Evolutionary conservation across 1,140 invertebrate species (phyloP).

Genomic region (Drosophila jambulina): DNA sequence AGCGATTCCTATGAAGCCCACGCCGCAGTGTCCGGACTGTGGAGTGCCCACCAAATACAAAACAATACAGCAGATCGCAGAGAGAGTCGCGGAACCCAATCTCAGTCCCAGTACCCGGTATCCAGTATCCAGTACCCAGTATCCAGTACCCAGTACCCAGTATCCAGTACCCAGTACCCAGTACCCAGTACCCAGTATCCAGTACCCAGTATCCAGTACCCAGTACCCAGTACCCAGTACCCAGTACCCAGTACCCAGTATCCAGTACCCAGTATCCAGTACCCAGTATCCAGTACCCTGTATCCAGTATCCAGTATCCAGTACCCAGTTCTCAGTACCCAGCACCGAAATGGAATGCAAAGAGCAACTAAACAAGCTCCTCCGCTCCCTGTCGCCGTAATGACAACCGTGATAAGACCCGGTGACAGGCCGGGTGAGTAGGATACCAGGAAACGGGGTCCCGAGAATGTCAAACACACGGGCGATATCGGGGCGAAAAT

Average conservation of each 20-base stretch:
- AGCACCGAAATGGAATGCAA: conserved; percentile 47
- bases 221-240: background rate
- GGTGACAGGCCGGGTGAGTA: conserved; percentile 36
- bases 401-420: conserved; percentile 34
- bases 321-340: background rate
- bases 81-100: background rate
- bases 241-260: background rate
- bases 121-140: background rate
- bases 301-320: background rate
- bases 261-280: background rate
- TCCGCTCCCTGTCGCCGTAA: conserved; percentile 1
- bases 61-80: conserved; percentile 20
- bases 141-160: too few relatives aligned
- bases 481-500: conserved; percentile 36
- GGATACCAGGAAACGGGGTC: conserved; percentile 50
- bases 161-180: background rate
- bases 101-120: background rate
- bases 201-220: too few relatives aligned
- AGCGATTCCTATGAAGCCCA: conserved; percentile 54
- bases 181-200: background rate
- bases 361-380: conserved; percentile 32
- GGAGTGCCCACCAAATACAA: conserved; percentile 33
- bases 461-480: conserved; percentile 33
- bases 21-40: conserved; percentile 35
- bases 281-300: background rate